Conservation (phyloP, 2,888 invertebrate species). For the Lochmaea capreae region DNA sequence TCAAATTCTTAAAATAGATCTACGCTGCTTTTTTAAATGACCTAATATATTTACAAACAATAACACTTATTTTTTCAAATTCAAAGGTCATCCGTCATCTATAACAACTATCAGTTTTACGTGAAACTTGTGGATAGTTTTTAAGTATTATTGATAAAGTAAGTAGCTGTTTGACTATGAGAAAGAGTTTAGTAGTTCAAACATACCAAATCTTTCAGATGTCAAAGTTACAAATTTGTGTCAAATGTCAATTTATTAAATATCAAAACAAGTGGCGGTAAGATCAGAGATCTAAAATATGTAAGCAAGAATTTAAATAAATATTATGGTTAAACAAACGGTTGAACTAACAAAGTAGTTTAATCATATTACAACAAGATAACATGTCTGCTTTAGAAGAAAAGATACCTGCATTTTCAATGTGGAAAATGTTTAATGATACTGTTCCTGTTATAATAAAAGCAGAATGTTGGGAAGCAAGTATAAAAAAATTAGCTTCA, state of each 20-base stretch:
- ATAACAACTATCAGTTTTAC: no score
- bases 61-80: no score
- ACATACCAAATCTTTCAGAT: neutral
- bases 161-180: no score
- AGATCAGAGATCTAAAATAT: neutral
- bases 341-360: neutral
- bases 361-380: neutral
- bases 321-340: neutral
- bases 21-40: no score
- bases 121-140: no score
- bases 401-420: constrained; percentile 60
- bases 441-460: constrained; percentile 66
- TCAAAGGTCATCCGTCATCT: no score
- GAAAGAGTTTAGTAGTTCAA: neutral
- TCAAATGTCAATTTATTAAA: neutral
- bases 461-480: constrained; percentile 69
- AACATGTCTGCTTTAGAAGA: constrained; percentile 42
- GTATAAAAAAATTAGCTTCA: constrained; percentile 70
- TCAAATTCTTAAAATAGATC: no score
- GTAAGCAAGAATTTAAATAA: neutral
- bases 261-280: constrained; percentile 14
- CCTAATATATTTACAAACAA: no score
- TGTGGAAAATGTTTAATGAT: constrained; percentile 75
- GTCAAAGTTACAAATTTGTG: neutral
- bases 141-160: no score